Conservation (phyloP, 2,113 vertebrate genomes). For the Dascyllus trimaculatus region DNA sequence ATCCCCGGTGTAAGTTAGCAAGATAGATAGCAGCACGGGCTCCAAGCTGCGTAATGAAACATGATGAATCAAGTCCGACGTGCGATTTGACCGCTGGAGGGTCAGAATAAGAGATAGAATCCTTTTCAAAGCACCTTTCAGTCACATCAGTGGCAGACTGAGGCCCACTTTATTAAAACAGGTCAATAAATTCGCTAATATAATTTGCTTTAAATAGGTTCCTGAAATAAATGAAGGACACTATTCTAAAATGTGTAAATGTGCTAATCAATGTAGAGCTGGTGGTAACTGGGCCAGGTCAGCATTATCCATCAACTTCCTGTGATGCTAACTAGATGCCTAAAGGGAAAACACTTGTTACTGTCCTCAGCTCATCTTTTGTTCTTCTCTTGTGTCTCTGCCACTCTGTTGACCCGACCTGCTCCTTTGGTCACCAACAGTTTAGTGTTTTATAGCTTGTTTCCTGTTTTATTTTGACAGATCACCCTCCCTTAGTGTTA, state of each 20-base stretch:
- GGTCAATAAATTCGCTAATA: background rate
- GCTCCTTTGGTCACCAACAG: too few relatives aligned
- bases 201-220: constrained; percentile 29
- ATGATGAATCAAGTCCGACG: constrained; percentile 43
- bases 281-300: constrained; percentile 37
- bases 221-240: constrained; percentile 22
- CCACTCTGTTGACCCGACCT: too few relatives aligned
- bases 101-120: constrained; percentile 6
- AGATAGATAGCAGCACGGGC: constrained; percentile 41
- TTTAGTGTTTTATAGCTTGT: too few relatives aligned
- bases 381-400: too few relatives aligned
- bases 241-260: constrained; percentile 31
- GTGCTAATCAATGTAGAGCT: constrained; percentile 14
- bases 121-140: background rate
- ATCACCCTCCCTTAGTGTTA: too few relatives aligned
- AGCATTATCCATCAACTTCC: background rate
- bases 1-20: background rate
- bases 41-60: constrained; percentile 44
- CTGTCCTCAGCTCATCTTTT: too few relatives aligned
- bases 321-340: background rate
- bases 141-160: background rate
- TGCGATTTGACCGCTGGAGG: constrained; percentile 5
- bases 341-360: too few relatives aligned
- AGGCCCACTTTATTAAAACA: constrained; percentile 43
- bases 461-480: too few relatives aligned